These are phyloP conservation scores for Puffinus mauretanicus DNA, from an alignment of 2,113 vertebrate genomes.

Conservation along the genomic window DNA sequence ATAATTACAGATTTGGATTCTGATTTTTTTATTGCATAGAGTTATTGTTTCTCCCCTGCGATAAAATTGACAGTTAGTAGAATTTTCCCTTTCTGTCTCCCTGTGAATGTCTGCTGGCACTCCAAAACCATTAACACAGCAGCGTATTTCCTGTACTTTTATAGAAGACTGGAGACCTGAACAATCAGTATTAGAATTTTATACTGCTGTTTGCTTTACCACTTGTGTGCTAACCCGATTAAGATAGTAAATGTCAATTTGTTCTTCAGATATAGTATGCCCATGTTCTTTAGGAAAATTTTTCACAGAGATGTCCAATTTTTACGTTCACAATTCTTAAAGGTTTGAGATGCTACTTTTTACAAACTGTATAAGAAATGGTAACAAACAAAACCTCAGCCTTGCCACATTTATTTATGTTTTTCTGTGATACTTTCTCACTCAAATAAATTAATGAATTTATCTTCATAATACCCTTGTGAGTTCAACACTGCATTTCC, in stretches of 20 bases:
- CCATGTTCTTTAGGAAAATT: background rate
- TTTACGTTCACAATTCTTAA: background rate
- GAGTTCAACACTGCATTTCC: background rate
- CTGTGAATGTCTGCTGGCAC: background rate
- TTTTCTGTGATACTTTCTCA: background rate
- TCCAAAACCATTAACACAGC: constrained; percentile 13
- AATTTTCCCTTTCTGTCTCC: constrained; percentile 1
- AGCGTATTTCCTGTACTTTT: constrained; percentile 29
- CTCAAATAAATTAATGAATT: background rate
- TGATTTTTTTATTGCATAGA: background rate
- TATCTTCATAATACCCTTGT: background rate
- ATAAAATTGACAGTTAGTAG: constrained; percentile 34
- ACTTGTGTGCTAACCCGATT: background rate
- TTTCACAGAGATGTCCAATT: background rate
- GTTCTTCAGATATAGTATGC: background rate
- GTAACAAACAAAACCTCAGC: background rate
- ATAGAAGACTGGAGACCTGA: constrained; percentile 22
- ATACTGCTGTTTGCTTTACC: constrained; percentile 41
- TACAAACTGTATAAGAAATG: background rate
- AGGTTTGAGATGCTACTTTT: background rate
- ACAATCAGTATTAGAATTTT: constrained; percentile 30
- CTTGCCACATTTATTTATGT: background rate
- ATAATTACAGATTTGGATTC: constrained; percentile 2
- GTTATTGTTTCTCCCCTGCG: background rate
- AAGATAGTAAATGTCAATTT: constrained; percentile 43